Percentiles rank a stretch among this genome's conserved stretches.
Conservation (phyloP, 2,888 invertebrate species). For the Ochropacha duplaris region DNA sequence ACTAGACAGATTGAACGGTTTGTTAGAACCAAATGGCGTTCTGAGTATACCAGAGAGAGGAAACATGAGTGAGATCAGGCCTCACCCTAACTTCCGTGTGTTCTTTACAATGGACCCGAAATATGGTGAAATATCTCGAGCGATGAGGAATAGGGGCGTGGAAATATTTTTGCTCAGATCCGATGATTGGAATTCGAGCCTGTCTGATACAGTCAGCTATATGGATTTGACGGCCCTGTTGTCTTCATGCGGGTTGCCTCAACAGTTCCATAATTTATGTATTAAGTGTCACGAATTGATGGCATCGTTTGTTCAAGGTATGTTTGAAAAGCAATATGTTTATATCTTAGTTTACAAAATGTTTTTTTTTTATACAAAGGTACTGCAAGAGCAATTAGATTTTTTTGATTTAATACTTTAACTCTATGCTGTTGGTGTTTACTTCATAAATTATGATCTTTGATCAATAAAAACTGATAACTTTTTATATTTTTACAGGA, state of each 20-base stretch:
- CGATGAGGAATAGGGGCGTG: slow-evolving; percentile 98
- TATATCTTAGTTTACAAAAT: too few relatives aligned
- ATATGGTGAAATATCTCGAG: slow-evolving; percentile 97
- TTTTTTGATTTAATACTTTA: too few relatives aligned
- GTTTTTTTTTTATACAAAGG: too few relatives aligned
- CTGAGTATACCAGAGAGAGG: slow-evolving; percentile 96
- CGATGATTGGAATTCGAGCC: slow-evolving; percentile 53
- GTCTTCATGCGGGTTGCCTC: slow-evolving; percentile 65
- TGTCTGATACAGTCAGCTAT: slow-evolving; percentile 62
- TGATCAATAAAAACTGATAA: neutral
- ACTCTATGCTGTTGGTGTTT: too few relatives aligned
- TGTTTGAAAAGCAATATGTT: slow-evolving; percentile 17
- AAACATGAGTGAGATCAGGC: slow-evolving; percentile 89
- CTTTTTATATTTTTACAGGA: slow-evolving; percentile 58
- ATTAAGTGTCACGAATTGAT: slow-evolving; percentile 67
- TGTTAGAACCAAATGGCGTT: slow-evolving; percentile 96
- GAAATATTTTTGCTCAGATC: slow-evolving; percentile 86
- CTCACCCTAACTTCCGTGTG: slow-evolving; percentile 95
- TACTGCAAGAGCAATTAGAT: too few relatives aligned
- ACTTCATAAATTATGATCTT: too few relatives aligned
- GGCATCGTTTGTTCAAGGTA: slow-evolving; percentile 74
- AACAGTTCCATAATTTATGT: slow-evolving; percentile 58
- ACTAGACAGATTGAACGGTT: slow-evolving; percentile 96
- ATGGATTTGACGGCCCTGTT: slow-evolving; percentile 73
- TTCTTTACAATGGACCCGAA: slow-evolving; percentile 97